A percentile compares a stretch with the other conserved stretches of the same genome.
Evolutionary conservation across 2,888 invertebrate genomes (phyloP).

Genomic region (Oxytorus armatus): DNA sequence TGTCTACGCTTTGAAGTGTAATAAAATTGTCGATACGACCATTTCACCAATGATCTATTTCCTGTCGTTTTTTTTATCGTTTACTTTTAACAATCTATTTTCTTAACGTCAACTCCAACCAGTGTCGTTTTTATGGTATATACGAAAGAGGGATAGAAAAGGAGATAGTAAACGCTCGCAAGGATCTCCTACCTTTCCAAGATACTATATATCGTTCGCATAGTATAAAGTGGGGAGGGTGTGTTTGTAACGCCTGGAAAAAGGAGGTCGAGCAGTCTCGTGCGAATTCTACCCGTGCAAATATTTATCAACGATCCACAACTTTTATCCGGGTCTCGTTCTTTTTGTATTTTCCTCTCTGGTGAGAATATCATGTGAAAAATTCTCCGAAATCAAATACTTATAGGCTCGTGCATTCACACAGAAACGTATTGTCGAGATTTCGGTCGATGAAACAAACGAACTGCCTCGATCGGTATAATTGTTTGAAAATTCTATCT

Average conservation of each 20-base stretch:
- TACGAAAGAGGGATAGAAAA: neutral
- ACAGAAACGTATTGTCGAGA: too few relatives aligned
- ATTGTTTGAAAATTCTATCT: too few relatives aligned
- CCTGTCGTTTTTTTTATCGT: conserved; percentile 1
- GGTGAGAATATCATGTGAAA: neutral
- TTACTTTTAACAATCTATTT: neutral
- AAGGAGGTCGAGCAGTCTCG: conserved; percentile 54
- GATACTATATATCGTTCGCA: neutral
- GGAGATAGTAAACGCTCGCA: neutral
- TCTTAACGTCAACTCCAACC: neutral
- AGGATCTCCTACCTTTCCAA: conserved; percentile 21
- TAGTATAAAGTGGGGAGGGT: neutral
- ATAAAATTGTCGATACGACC: conserved; percentile 16
- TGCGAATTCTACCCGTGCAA: conserved; percentile 34
- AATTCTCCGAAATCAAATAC: neutral
- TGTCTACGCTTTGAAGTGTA: neutral
- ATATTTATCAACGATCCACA: conserved; percentile 55
- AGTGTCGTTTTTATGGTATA: conserved; percentile 12
- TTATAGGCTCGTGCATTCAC: too few relatives aligned
- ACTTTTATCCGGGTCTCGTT: conserved; percentile 9
- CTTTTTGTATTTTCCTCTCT: neutral
- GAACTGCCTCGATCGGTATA: too few relatives aligned
- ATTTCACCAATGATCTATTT: conserved; percentile 25
- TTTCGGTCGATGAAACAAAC: too few relatives aligned
- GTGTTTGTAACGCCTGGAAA: conserved; percentile 28